Conservation (phyloP, 37 sponge, comb jelly and placozoan genomes). For the Theonella swinhoei region DNA sequence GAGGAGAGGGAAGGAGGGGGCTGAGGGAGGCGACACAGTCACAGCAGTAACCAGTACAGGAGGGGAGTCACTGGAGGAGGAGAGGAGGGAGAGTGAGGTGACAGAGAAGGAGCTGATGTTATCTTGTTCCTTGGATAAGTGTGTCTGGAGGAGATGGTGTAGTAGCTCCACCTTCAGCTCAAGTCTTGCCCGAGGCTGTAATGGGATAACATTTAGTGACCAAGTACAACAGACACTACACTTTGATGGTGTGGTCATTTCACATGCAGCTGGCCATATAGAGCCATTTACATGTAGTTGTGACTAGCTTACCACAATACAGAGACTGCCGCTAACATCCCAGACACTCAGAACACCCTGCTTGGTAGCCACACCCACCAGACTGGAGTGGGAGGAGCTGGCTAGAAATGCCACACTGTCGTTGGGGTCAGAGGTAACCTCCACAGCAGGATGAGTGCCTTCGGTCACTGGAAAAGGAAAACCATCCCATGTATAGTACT, state of each 20-base stretch:
- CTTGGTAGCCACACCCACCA: constrained; percentile 36
- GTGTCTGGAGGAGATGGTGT: background rate
- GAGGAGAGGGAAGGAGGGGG: background rate
- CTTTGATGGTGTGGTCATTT: too few species aligned
- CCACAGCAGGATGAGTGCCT: constrained; percentile 47
- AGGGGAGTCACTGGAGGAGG: background rate
- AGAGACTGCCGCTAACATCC: constrained; percentile 35
- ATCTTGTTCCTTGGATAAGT: background rate
- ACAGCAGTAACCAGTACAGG: background rate
- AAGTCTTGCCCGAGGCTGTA: background rate
- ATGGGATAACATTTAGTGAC: too few species aligned
- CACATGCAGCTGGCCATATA: too few species aligned
- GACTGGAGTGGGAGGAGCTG: constrained; percentile 10
- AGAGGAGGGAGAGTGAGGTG: constrained; percentile 34
- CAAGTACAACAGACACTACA: too few species aligned
- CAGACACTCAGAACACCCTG: constrained; percentile 28
- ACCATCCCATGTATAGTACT: background rate
- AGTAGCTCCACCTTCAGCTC: background rate
- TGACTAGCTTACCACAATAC: constrained; percentile 27
- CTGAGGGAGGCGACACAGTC: background rate
- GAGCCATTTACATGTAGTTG: background rate
- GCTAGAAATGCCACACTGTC: background rate
- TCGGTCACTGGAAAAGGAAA: constrained; percentile 13
- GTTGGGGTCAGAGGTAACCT: background rate
- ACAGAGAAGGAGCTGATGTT: constrained; percentile 1